These are phyloP conservation scores for Hippocampus abdominalis DNA, from an alignment of 2,113 vertebrate genomes.

Conservation along the genomic window DNA sequence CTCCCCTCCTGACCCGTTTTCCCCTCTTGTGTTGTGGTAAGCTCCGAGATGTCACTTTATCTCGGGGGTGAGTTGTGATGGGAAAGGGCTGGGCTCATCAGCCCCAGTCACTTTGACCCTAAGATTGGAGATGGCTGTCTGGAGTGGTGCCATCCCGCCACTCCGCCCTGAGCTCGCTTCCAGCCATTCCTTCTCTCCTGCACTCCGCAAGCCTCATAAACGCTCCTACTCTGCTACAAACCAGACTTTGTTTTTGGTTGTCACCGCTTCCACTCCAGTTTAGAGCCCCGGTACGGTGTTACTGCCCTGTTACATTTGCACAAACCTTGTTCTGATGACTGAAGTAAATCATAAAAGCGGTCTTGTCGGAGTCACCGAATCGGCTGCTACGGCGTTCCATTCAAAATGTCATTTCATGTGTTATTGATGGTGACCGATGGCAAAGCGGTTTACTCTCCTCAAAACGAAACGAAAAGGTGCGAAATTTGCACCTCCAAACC, in stretches of 20 bases:
- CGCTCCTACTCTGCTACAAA: conserved; percentile 2
- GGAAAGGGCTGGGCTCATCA: conserved; percentile 13
- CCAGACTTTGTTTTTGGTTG: conserved; percentile 5
- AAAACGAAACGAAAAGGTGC: no score
- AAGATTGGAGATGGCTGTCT: conserved; percentile 39
- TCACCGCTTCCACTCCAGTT: conserved; percentile 2
- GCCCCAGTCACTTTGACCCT: conserved; percentile 53
- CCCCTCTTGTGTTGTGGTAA: background rate
- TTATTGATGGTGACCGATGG: no score
- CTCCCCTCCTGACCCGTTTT: background rate
- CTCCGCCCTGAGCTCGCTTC: conserved; percentile 39
- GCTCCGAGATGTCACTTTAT: background rate
- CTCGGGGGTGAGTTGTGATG: background rate
- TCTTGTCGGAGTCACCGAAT: no score
- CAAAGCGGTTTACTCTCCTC: no score
- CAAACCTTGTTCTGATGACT: background rate
- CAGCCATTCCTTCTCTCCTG: conserved; percentile 26
- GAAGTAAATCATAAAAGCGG: background rate
- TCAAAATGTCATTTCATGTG: no score
- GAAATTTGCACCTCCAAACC: no score
- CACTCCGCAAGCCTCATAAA: conserved; percentile 40
- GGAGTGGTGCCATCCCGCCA: conserved; percentile 40
- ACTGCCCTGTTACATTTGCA: background rate
- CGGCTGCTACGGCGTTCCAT: no score
- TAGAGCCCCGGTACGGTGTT: background rate